Conservation (phyloP, 2,797 vertebrate genomes). For the Onychomys torridus region DNA sequence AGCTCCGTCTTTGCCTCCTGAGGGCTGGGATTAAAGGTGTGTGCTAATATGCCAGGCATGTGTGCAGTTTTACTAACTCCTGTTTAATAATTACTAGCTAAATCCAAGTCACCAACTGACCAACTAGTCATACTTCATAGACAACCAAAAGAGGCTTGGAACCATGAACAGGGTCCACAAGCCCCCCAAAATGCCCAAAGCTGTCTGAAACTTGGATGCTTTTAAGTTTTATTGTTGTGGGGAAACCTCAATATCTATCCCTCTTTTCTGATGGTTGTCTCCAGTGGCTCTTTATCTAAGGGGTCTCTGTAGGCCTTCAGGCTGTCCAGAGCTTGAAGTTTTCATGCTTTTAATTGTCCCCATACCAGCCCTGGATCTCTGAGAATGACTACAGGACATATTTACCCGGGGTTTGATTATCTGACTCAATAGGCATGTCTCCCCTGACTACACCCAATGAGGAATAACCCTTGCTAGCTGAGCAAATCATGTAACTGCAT, state of each 20-base stretch:
- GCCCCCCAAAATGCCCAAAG: not conserved
- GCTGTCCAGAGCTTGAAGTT: not conserved
- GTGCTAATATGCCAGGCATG: not conserved
- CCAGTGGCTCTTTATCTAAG: not conserved
- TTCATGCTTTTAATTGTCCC: not conserved
- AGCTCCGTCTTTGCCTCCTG: not conserved
- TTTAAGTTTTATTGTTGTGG: not conserved
- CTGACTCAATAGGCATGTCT: not conserved
- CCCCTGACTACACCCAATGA: not conserved
- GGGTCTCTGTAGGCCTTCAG: not conserved
- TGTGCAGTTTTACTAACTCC: constrained; percentile 12
- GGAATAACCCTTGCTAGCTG: not conserved
- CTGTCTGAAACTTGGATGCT: not conserved
- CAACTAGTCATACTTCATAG: not conserved
- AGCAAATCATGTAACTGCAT: not conserved
- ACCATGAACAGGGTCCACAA: no score
- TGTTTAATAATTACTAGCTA: constrained; percentile 41
- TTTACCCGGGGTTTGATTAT: not conserved
- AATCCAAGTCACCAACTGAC: not conserved
- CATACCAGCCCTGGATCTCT: not conserved
- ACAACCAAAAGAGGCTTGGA: not conserved
- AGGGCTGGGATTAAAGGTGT: not conserved
- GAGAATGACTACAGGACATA: not conserved
- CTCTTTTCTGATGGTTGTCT: not conserved
- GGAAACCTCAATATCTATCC: not conserved